Percentiles rank a stretch among this genome's conserved stretches.
Conservation (phyloP, 1,140 invertebrate species). For the Drosophila santomea region DNA sequence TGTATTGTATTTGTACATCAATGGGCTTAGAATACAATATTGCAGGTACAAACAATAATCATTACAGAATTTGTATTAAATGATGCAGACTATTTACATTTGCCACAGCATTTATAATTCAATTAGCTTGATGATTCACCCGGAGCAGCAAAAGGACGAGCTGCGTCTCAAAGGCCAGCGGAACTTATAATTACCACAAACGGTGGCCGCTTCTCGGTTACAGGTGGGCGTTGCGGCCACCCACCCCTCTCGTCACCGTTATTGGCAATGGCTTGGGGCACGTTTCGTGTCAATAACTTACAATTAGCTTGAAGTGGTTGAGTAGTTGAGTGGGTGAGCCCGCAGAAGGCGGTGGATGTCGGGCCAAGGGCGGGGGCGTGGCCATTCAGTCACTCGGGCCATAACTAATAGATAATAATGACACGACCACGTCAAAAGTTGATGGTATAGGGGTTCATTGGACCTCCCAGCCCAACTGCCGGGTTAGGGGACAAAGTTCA, state of each 20-base stretch:
- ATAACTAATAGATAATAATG: constrained; percentile 73
- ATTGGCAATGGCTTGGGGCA: constrained; percentile 42
- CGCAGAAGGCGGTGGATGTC: neutral
- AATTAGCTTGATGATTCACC: constrained; percentile 53
- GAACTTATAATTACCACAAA: constrained; percentile 55
- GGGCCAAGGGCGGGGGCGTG: constrained; percentile 4
- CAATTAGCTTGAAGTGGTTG: constrained; percentile 47
- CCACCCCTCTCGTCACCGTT: constrained; percentile 17
- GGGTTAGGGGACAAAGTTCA: constrained; percentile 46
- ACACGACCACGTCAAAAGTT: constrained; percentile 45
- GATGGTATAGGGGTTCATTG: constrained; percentile 32
- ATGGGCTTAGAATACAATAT: too few relatives aligned
- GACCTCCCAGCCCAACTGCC: neutral
- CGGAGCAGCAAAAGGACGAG: too few relatives aligned
- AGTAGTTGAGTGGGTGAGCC: neutral
- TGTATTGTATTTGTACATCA: too few relatives aligned
- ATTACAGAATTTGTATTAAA: neutral
- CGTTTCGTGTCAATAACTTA: constrained; percentile 67
- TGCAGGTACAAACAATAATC: too few relatives aligned
- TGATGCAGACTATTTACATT: constrained; percentile 39
- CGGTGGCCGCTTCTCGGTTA: neutral
- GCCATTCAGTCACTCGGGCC: constrained; percentile 19
- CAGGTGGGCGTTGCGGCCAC: constrained; percentile 42
- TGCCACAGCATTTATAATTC: constrained; percentile 61
- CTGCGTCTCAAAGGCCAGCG: constrained; percentile 32